Conservation (phyloP, 2,888 invertebrate genomes). For the Epinotia nisella region DNA sequence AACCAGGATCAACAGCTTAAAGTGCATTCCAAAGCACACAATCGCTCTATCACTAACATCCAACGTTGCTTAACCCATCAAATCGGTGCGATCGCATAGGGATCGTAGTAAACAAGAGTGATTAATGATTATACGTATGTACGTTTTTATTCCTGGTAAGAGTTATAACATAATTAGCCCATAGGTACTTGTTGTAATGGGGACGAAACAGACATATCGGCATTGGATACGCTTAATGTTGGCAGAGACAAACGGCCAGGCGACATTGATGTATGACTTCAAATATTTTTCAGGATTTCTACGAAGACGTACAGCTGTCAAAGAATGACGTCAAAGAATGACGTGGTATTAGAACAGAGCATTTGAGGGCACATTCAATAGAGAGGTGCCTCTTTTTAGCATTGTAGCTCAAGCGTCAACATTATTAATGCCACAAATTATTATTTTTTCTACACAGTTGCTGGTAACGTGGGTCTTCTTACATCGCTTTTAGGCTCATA, state of each 20-base stretch:
- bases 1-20: neutral
- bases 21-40: neutral
- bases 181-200: constrained; percentile 54
- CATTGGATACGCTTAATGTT: constrained; percentile 57
- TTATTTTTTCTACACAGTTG: neutral
- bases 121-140: neutral
- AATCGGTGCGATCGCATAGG: no score
- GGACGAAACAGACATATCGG: constrained; percentile 63
- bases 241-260: constrained; percentile 58
- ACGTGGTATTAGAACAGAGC: constrained; percentile 10
- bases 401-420: neutral
- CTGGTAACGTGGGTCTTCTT: no score
- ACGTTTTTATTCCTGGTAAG: neutral
- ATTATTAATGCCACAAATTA: neutral
- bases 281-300: constrained; percentile 59
- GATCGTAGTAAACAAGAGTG: neutral
- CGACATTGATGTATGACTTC: constrained; percentile 65
- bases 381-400: neutral
- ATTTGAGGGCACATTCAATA: neutral
- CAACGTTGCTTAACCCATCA: neutral
- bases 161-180: constrained; percentile 31
- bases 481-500: no score
- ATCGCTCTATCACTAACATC: neutral
- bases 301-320: constrained; percentile 45
- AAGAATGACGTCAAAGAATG: constrained; percentile 25